Evolutionary conservation across 1,140 invertebrate species (phyloP).

Genomic region (Brachionus sp.): DNA sequence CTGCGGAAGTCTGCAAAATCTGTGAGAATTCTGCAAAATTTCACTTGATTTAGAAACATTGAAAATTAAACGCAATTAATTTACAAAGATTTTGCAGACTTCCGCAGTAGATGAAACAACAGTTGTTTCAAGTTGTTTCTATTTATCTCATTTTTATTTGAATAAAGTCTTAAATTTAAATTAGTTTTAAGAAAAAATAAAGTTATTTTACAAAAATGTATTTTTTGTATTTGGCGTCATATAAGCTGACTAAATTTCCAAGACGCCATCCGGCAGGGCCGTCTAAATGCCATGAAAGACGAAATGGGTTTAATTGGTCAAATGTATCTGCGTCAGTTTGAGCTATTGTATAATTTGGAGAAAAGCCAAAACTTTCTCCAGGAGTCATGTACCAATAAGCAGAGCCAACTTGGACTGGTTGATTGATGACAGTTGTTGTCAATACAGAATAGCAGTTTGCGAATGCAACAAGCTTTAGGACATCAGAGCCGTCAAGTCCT

Average conservation of each 20-base stretch:
- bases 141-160: too few relatives aligned
- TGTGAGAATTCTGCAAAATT: too few relatives aligned
- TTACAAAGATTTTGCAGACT: too few relatives aligned
- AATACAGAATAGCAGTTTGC: background rate
- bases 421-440: background rate
- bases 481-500: background rate
- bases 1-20: too few relatives aligned
- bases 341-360: background rate
- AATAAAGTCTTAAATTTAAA: too few relatives aligned
- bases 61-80: too few relatives aligned
- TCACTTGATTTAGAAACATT: too few relatives aligned
- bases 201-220: background rate
- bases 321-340: background rate
- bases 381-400: constrained; percentile 1
- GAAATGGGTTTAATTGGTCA: background rate
- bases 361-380: background rate
- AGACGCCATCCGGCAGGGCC: background rate
- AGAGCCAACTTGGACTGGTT: background rate
- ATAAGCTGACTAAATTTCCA: background rate
- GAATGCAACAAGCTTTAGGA: background rate
- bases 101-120: too few relatives aligned
- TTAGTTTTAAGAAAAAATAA: too few relatives aligned
- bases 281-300: background rate
- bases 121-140: too few relatives aligned
- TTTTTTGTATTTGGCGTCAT: background rate